Evolutionary conservation across 2,888 invertebrate genomes (phyloP).

Genomic region (Ectemnius cavifrons): DNA sequence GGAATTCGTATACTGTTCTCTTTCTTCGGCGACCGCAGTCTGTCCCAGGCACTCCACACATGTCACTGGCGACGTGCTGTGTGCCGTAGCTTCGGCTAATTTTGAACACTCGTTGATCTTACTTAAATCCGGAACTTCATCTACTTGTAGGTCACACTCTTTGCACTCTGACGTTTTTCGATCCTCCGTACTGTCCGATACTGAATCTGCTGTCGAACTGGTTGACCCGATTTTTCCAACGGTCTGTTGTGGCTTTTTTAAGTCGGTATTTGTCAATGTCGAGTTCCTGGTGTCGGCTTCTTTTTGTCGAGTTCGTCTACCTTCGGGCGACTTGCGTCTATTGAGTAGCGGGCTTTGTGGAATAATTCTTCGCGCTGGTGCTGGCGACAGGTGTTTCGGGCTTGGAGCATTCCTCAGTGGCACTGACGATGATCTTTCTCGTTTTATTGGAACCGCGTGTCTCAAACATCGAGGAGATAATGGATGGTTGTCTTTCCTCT

Average conservation of each 20-base stretch:
- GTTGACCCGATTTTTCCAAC: background rate
- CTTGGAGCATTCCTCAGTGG: constrained; percentile 30
- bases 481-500: background rate
- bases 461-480: constrained; percentile 20
- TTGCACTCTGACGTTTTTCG: background rate
- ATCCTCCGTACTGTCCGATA: background rate
- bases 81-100: constrained; percentile 8
- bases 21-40: constrained; percentile 2
- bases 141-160: background rate
- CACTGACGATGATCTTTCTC: constrained; percentile 50
- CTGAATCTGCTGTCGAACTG: background rate
- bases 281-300: constrained; percentile 5
- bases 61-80: constrained; percentile 33
- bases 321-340: background rate
- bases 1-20: background rate
- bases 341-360: constrained; percentile 18
- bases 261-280: background rate
- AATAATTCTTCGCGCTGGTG: constrained; percentile 18
- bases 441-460: constrained; percentile 16
- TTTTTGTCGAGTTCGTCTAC: constrained; percentile 12
- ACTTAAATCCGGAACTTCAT: background rate
- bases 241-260: background rate
- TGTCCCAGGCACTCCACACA: constrained; percentile 13
- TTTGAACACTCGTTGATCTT: constrained; percentile 18
- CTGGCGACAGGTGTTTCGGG: constrained; percentile 31